Evolutionary conservation across 2,888 invertebrate species (phyloP).

Genomic region (Calameuta filiformis): DNA sequence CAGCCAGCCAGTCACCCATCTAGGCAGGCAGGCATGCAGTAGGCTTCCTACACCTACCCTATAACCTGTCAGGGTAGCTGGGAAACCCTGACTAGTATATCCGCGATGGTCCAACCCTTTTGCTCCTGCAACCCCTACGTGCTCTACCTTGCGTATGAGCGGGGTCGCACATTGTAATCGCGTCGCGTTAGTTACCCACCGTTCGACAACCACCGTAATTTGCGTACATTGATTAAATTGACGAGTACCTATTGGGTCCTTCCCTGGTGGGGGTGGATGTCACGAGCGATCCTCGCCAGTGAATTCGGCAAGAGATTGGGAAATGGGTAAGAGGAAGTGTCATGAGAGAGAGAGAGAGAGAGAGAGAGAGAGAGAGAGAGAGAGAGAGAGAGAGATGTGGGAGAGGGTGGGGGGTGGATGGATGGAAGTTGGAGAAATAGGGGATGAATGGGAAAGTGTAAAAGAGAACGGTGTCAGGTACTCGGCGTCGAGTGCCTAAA

Average conservation of each 20-base stretch:
- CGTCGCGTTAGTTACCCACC: constrained; percentile 53
- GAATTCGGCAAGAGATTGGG: constrained; percentile 13
- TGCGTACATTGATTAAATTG: constrained; percentile 60
- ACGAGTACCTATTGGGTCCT: constrained; percentile 36
- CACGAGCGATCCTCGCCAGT: constrained; percentile 5
- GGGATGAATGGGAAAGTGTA: constrained; percentile 26
- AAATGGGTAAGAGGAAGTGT: constrained; percentile 18
- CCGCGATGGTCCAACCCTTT: constrained; percentile 6
- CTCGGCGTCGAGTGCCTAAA: constrained; percentile 35
- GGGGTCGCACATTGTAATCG: constrained; percentile 55
- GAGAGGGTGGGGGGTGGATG: constrained; percentile 13
- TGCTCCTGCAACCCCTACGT: constrained; percentile 25
- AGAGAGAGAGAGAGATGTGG: constrained; percentile 9
- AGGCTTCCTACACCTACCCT: constrained; percentile 5
- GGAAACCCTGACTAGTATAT: background rate
- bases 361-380: background rate
- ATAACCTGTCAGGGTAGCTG: constrained; percentile 6
- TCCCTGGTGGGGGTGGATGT: constrained; percentile 18
- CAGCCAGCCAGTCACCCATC: too few species aligned
- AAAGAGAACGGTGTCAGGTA: constrained; percentile 23
- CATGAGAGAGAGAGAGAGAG: background rate
- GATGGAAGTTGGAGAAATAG: constrained; percentile 7
- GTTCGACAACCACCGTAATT: constrained; percentile 54
- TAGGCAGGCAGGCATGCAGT: background rate
- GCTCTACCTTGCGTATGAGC: constrained; percentile 31